phyloP scores from a whole-genome alignment of 2,888 invertebrate species.

The Sminthurides aquaticus region DNA sequence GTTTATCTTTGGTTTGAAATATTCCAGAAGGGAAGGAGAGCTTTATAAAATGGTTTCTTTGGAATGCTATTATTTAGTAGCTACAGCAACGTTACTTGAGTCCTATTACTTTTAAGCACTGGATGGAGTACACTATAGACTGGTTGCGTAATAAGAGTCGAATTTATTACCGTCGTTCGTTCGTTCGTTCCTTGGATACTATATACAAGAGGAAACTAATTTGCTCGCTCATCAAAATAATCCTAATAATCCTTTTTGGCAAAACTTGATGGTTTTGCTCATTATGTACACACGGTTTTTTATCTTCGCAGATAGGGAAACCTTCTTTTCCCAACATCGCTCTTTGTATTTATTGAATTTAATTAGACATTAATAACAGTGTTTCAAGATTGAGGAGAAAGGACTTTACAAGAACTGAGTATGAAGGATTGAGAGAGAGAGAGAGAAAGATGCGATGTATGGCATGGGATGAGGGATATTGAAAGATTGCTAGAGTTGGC shows the following conservation, averaged over 20 bases:
- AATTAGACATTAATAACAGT: not conserved
- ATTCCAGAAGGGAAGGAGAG: not conserved
- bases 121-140: not conserved
- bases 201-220: not conserved
- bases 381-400: no score
- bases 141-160: not conserved
- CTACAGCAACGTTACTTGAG: not conserved
- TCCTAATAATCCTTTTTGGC: no score
- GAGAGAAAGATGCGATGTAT: no score
- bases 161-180: not conserved
- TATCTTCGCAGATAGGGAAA: not conserved
- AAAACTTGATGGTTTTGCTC: no score
- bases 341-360: not conserved
- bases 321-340: not conserved
- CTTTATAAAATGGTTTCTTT: not conserved
- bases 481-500: no score
- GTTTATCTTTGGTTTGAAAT: no score
- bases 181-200: not conserved
- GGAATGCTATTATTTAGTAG: not conserved
- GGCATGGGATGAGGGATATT: no score
- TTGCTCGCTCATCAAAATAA: not conserved
- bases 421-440: no score
- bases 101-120: not conserved
- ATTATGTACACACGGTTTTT: no score
- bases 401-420: no score